Percentiles rank a stretch among this genome's conserved stretches.
Evolutionary conservation across 2,113 vertebrate genomes (phyloP).

Genomic region (Gymnobelideus leadbeateri): DNA sequence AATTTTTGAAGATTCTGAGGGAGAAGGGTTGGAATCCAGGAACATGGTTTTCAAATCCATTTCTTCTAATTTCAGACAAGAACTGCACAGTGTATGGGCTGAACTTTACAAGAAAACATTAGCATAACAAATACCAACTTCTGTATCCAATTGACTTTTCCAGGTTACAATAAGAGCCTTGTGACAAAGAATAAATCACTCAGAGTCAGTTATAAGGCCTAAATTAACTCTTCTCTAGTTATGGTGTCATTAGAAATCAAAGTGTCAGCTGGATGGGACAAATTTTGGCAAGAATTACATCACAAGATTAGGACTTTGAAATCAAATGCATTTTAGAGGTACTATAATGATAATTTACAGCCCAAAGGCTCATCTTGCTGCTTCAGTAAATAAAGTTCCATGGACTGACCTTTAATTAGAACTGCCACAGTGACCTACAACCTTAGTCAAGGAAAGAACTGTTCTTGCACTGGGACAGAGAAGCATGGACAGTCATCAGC

Average conservation of each 20-base stretch:
- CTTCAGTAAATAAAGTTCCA: slow-evolving; percentile 32
- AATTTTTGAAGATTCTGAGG: neutral
- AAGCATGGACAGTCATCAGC: neutral
- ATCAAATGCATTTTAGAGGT: neutral
- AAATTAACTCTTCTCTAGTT: neutral
- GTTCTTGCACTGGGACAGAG: neutral
- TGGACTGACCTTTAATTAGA: slow-evolving; percentile 10
- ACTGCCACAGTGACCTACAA: neutral
- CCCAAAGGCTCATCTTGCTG: neutral
- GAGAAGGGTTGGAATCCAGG: neutral
- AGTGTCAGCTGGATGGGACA: neutral
- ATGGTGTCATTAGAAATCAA: neutral
- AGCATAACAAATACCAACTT: neutral
- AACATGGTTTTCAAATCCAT: neutral
- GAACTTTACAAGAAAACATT: neutral
- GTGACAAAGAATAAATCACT: neutral
- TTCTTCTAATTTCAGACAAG: neutral
- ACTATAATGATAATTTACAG: slow-evolving; percentile 17
- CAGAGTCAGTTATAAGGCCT: neutral
- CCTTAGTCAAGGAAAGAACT: slow-evolving; percentile 6
- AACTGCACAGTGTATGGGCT: neutral
- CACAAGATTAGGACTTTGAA: neutral
- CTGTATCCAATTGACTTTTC: neutral
- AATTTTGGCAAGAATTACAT: neutral
- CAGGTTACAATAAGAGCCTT: neutral